Base-by-base conservation (phyloP, 2,113 vertebrate species). In the Calyptomena viridis region DNA sequence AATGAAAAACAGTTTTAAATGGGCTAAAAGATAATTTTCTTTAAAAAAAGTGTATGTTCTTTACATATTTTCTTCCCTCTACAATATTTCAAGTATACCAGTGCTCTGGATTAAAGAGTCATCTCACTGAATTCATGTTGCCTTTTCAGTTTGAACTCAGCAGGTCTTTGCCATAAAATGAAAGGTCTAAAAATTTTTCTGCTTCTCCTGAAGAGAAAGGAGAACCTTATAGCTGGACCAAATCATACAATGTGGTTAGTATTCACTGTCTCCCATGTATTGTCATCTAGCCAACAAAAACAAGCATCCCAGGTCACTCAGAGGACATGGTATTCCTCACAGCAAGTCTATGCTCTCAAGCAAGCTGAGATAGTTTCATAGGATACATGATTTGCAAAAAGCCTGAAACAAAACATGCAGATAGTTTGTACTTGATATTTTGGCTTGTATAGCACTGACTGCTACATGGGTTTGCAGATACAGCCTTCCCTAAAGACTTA, bases 281-380 rank as follows among this genome's bases (percentile, higher is more conserved):
- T 73, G 80, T 76, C 93, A 89, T 69, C 53, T 85, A 46, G 87
- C 93, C 94, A 97, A 95, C 37, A 79, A 82, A 91, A 93, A 35
- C 50, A 87, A 89, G 69, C 27, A 79, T 53, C 21, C 28, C 0
- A 0, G 58, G 81, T 95, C 73, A 46, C 66, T 82, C 74, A n/a
- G 84, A 92, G 58, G 84, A 82, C 90, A 3, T 28, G 12, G 20
- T 78, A 56, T 79, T 94, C 14, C 4, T 94, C 74, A 75, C 73
- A 60, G 53, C 40, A 56, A 72, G 15, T 60, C 74, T 22, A 5
- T 56, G 67, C 50, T 89, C 44, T 87, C 52, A 58, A 64, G 74
- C 0, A 1, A 94, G 31, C 37, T 81, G 49, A 91, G 58, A 49
- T 87, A 55, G 21, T 87, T 94, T 76, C 1, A 0, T 17, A 79